Percentiles rank a stretch among this genome's conserved stretches.
phyloP scores from a whole-genome alignment of 1,140 invertebrate genomes.

The Andrena cerasifolii region DNA sequence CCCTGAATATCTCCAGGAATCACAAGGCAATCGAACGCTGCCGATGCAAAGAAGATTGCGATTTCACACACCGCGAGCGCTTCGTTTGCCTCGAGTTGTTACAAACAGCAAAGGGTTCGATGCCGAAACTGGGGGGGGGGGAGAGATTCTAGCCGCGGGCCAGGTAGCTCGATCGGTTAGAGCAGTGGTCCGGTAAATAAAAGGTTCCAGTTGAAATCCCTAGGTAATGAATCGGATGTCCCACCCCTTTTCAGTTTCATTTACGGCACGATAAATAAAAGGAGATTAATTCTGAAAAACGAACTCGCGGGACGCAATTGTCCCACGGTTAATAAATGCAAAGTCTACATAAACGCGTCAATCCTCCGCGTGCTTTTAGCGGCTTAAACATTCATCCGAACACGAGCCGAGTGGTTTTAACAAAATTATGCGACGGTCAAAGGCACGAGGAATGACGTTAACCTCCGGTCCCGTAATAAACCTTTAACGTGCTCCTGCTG shows the following conservation, averaged over 20 bases:
- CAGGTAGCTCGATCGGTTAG: background rate
- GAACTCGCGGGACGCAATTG: background rate
- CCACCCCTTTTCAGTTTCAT: no score
- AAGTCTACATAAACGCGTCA: background rate
- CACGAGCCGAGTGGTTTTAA: background rate
- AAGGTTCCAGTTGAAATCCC: background rate
- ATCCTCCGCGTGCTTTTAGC: background rate
- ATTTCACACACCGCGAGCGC: no score
- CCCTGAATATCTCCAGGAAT: constrained; percentile 18
- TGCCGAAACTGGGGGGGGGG: no score
- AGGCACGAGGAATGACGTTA: background rate
- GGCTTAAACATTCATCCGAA: background rate
- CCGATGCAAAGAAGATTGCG: background rate
- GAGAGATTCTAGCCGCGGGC: no score
- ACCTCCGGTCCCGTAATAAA: background rate
- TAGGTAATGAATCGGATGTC: background rate
- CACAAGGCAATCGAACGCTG: background rate
- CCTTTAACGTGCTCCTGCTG: background rate
- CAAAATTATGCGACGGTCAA: background rate
- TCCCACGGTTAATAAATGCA: background rate
- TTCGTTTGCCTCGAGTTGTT: no score
- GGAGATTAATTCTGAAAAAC: background rate
- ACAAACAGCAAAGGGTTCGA: no score
- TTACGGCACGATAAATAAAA: background rate
- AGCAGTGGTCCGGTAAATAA: background rate